A percentile compares a stretch with the other conserved stretches of the same genome.
phyloP scores from a whole-genome alignment of 2,113 vertebrate species.

The Dipodomys merriami region DNA sequence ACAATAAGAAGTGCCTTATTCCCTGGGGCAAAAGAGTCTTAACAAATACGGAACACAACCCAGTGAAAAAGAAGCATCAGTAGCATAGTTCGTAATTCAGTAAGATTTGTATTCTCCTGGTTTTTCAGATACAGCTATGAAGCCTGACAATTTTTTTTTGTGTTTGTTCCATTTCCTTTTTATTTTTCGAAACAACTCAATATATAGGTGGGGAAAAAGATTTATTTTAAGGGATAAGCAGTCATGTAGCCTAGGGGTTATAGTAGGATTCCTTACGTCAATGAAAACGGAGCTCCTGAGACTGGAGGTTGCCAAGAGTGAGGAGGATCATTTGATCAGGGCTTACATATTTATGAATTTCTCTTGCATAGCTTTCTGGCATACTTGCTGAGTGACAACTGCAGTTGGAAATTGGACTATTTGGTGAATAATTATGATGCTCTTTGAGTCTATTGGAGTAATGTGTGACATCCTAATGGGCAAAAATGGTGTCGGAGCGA shows the following conservation, averaged over 20 bases:
- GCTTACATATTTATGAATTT: not conserved
- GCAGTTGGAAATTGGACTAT: not conserved
- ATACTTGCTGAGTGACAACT: constrained; percentile 31
- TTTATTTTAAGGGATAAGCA: not conserved
- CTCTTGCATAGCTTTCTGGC: constrained; percentile 14
- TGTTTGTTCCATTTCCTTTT: not conserved
- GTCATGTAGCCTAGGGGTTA: not conserved
- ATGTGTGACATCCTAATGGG: not conserved
- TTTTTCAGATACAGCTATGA: not conserved
- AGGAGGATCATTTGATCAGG: not conserved
- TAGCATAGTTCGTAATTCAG: not conserved
- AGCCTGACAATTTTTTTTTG: not conserved
- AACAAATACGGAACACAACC: not conserved
- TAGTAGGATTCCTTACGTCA: not conserved
- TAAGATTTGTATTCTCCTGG: not conserved
- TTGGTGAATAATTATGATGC: constrained; percentile 45
- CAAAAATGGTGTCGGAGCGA: constrained; percentile 10
- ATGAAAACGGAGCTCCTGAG: not conserved
- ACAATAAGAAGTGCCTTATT: not conserved
- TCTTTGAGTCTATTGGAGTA: constrained; percentile 38
- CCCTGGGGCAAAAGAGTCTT: not conserved
- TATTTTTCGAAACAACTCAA: not conserved
- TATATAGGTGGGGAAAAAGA: not conserved
- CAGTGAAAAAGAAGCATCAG: constrained; percentile 4
- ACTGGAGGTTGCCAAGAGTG: not conserved